These are phyloP conservation scores for Halcyon smyrnensis DNA, from an alignment of 2,797 vertebrate species.

Conservation along the genomic window DNA sequence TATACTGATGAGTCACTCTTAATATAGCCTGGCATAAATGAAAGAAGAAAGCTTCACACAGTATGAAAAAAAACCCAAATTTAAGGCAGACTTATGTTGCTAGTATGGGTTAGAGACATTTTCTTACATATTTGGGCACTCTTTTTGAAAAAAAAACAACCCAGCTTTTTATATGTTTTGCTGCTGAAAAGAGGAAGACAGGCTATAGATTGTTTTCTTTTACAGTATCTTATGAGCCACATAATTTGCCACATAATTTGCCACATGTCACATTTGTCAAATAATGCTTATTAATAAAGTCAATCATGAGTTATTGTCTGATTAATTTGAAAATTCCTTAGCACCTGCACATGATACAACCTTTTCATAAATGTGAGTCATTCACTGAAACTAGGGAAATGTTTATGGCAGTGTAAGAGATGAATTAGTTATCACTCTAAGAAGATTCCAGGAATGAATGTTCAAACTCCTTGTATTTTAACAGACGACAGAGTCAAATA, in stretches of 20 bases:
- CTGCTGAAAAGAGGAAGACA: background rate
- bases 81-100: background rate
- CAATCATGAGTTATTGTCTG: constrained; percentile 55
- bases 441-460: constrained; percentile 50
- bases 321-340: constrained; percentile 68
- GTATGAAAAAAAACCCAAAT: background rate
- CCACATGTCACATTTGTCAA: background rate
- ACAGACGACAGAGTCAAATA: constrained; percentile 51
- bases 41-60: background rate
- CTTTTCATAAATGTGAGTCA: constrained; percentile 55
- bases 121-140: background rate
- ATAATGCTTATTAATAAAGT: constrained; percentile 38
- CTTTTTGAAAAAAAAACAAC: background rate
- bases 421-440: constrained; percentile 69
- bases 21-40: background rate
- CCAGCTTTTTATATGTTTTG: background rate
- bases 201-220: background rate
- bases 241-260: background rate
- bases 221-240: background rate
- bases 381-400: constrained; percentile 64
- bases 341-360: constrained; percentile 37
- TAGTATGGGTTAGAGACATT: background rate
- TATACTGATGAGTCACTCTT: background rate
- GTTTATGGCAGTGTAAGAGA: constrained; percentile 65
- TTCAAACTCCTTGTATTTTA: constrained; percentile 60